These are phyloP conservation scores for Eristalis intricaria DNA, from an alignment of 2,888 invertebrate genomes.

Conservation along the genomic window DNA sequence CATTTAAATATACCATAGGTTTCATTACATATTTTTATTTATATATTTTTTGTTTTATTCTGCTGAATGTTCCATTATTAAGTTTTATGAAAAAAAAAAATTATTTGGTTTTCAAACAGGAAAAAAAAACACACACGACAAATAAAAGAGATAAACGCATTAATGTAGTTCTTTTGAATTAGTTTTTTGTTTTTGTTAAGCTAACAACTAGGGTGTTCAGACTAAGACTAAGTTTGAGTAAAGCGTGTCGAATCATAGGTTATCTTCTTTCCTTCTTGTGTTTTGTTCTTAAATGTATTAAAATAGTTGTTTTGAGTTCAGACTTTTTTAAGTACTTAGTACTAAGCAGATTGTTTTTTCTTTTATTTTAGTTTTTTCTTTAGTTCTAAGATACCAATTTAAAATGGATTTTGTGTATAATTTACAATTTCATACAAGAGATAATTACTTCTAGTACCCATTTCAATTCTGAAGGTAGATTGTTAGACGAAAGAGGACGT, in stretches of 20 bases:
- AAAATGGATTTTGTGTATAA: not conserved
- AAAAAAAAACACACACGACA: not conserved
- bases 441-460: conserved; percentile 13
- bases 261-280: not conserved
- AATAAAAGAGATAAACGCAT: not conserved
- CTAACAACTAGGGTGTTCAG: conserved; percentile 21
- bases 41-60: conserved; percentile 28
- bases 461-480: not conserved
- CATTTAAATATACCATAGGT: conserved; percentile 74
- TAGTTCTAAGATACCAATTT: conserved; percentile 7
- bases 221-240: conserved; percentile 28
- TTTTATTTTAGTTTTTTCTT: conserved; percentile 8
- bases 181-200: conserved; percentile 3
- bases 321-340: conserved; percentile 67
- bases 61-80: conserved; percentile 40
- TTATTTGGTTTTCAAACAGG: conserved; percentile 3
- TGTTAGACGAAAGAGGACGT: too few species aligned
- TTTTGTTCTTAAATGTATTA: conserved; percentile 34
- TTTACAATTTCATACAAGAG: conserved; percentile 24
- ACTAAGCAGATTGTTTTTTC: conserved; percentile 59
- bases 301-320: conserved; percentile 65
- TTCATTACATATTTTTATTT: not conserved
- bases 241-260: not conserved
- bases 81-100: conserved; percentile 27
- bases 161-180: not conserved